These are phyloP conservation scores for Fregata magnificens DNA, from an alignment of 2,113 vertebrate species.

Conservation along the genomic window DNA sequence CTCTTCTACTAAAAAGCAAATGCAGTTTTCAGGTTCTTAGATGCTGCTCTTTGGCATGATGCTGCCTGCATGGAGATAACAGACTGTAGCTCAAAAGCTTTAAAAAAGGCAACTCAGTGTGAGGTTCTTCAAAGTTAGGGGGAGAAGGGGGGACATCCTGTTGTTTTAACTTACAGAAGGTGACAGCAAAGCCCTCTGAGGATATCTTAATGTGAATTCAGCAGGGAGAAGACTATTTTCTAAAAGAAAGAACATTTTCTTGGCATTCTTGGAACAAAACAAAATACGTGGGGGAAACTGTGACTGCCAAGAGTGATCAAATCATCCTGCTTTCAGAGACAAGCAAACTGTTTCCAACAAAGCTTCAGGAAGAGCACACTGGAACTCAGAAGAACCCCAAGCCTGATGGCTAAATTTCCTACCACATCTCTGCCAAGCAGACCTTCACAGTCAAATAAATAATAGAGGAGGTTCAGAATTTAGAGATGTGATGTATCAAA, in stretches of 20 bases:
- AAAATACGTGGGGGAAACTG: background rate
- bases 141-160: background rate
- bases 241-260: constrained; percentile 44
- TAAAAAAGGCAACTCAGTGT: background rate
- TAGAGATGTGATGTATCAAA: background rate
- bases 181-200: constrained; percentile 30
- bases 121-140: background rate
- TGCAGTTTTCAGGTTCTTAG: background rate
- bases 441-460: constrained; percentile 33
- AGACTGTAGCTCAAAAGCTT: background rate
- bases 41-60: background rate
- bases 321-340: background rate
- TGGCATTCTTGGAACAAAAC: constrained; percentile 46
- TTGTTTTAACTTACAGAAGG: constrained; percentile 36
- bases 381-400: background rate
- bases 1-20: background rate
- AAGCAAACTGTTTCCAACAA: constrained; percentile 16
- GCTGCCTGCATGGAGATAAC: background rate
- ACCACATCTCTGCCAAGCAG: constrained; percentile 5
- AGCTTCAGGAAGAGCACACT: background rate
- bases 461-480: background rate
- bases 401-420: constrained; percentile 23
- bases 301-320: constrained; percentile 47
- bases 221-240: background rate
- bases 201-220: background rate